A percentile compares a stretch with the other conserved stretches of the same genome.
Evolutionary conservation across 2,888 invertebrate species (phyloP).

Genomic region (Dimorphilus gyrociliatus): DNA sequence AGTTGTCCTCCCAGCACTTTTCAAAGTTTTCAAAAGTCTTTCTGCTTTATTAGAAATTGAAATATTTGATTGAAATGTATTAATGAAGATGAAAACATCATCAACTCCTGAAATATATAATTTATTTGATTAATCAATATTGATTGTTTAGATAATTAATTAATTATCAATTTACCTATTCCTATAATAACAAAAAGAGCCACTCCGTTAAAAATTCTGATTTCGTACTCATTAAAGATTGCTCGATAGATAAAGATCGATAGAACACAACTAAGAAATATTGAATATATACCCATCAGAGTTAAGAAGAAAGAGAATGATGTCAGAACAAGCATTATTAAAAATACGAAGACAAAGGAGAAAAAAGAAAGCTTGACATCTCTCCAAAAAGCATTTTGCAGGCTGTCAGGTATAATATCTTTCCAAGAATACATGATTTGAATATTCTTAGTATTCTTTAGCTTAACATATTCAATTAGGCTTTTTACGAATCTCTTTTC

Average conservation of each 20-base stretch:
- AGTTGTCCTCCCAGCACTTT: slow-evolving; percentile 27
- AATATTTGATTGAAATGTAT: slow-evolving; percentile 25
- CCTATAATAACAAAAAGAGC: slow-evolving; percentile 31
- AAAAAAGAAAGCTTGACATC: slow-evolving; percentile 21
- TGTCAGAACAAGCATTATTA: slow-evolving; percentile 24
- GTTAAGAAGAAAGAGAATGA: slow-evolving; percentile 28
- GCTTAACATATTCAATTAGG: background rate
- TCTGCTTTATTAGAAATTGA: slow-evolving; percentile 15
- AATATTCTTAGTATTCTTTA: slow-evolving; percentile 17
- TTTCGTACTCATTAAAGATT: slow-evolving; percentile 17
- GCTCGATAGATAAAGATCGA: slow-evolving; percentile 27
- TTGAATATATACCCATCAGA: slow-evolving; percentile 18
- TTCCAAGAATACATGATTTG: slow-evolving; percentile 28
- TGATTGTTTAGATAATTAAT: background rate
- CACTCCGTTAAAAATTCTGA: slow-evolving; percentile 30
- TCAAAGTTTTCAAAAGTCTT: slow-evolving; percentile 19
- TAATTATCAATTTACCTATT: slow-evolving; percentile 19
- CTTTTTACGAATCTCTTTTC: background rate
- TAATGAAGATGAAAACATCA: slow-evolving; percentile 32
- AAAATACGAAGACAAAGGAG: slow-evolving; percentile 16
- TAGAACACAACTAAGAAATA: slow-evolving; percentile 23
- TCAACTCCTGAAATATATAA: slow-evolving; percentile 26
- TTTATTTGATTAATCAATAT: background rate
- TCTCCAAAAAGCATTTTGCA: slow-evolving; percentile 24
- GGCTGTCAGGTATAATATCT: slow-evolving; percentile 29